phyloP scores from a whole-genome alignment of 2,113 vertebrate genomes.

The Nyctibius bracteatus region DNA sequence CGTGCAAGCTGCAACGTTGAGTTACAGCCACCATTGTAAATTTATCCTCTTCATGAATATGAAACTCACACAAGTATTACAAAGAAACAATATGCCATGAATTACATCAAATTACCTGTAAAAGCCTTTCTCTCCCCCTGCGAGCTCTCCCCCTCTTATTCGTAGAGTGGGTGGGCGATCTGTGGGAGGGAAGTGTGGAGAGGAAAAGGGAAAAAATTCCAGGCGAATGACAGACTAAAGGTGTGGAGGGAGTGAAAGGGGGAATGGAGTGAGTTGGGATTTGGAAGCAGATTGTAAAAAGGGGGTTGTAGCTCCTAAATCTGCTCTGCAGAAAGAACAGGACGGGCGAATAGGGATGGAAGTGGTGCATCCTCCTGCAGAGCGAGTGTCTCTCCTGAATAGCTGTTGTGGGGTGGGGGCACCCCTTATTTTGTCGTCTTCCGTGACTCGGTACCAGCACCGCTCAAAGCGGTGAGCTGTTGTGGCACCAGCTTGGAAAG shows the following conservation, averaged over 20 bases:
- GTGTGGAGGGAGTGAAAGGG: background rate
- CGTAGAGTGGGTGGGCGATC: slow-evolving; percentile 22
- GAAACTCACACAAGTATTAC: background rate
- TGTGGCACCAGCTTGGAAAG: background rate
- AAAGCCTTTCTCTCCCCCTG: slow-evolving; percentile 53
- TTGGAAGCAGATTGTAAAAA: background rate
- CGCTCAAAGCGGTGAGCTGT: background rate
- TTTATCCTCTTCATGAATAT: background rate
- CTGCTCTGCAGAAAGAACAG: background rate
- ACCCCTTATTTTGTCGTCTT: background rate
- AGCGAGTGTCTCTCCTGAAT: background rate
- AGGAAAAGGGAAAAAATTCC: slow-evolving; percentile 17
- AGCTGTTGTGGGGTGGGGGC: background rate
- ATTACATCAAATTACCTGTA: slow-evolving; percentile 67
- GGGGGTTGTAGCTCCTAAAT: background rate
- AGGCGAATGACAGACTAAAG: slow-evolving; percentile 36
- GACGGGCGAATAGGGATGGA: rapidly evolving
- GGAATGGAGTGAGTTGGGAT: background rate
- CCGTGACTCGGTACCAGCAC: background rate
- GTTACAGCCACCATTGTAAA: background rate
- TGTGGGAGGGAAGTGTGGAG: slow-evolving; percentile 50
- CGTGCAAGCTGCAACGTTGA: background rate
- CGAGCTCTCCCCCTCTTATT: slow-evolving; percentile 14
- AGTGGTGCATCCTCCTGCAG: background rate
- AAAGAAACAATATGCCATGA: slow-evolving; percentile 21